A percentile compares a stretch with the other conserved stretches of the same genome.
These are phyloP conservation scores for Cepphus grylle DNA, from an alignment of 2,113 vertebrate species.

Conservation along the genomic window DNA sequence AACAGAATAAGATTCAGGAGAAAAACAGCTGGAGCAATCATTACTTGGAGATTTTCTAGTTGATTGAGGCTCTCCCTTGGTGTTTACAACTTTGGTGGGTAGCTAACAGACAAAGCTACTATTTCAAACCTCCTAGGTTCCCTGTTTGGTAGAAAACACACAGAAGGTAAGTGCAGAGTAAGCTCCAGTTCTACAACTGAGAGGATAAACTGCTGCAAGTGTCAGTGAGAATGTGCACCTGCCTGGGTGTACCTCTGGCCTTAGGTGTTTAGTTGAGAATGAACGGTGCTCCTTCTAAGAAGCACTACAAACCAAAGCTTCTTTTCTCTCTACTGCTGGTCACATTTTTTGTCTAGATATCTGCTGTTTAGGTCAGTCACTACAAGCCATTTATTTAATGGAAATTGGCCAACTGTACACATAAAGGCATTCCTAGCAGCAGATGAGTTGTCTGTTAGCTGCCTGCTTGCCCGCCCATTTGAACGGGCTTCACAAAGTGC, in stretches of 20 bases:
- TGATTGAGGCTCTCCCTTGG: slow-evolving; percentile 13
- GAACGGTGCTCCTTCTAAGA: too few relatives aligned
- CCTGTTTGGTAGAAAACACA: neutral
- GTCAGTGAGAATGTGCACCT: neutral
- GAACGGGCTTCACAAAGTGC: neutral
- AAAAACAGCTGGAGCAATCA: neutral
- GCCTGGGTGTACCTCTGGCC: neutral
- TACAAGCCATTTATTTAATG: neutral
- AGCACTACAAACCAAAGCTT: neutral
- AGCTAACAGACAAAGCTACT: slow-evolving; percentile 9
- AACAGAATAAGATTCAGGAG: neutral
- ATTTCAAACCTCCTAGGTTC: neutral
- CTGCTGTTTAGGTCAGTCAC: neutral
- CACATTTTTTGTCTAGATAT: neutral
- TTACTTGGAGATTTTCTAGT: slow-evolving; percentile 24
- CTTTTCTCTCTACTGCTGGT: neutral
- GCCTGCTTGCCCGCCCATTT: neutral
- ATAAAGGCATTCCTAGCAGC: neutral
- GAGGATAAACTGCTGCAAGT: neutral
- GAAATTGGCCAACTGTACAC: neutral
- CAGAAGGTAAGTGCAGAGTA: neutral
- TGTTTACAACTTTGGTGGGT: neutral
- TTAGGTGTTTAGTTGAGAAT: neutral
- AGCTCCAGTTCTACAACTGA: neutral
- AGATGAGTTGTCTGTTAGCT: neutral